Evolutionary conservation across 2,113 vertebrate genomes (phyloP), one percentile per base, ranked within the genome.

Genomic region (Hippocampus guttulatus): DNA sequence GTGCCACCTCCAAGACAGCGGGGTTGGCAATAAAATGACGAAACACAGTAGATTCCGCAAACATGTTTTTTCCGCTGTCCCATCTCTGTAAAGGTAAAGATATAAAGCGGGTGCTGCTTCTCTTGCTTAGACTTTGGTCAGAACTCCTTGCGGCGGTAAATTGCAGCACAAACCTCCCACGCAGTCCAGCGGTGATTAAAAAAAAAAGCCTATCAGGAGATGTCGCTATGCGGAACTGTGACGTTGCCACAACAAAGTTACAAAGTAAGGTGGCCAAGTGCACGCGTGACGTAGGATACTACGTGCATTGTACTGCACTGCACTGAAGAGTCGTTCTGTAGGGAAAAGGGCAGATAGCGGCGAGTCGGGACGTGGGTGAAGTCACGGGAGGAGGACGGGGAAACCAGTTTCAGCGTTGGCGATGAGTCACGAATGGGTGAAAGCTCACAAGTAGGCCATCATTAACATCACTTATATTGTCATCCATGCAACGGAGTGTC

Each of bases 391-490:
- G 66, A 49, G 45, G 52, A 77, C 68, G 66, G 64, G 88, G 84
- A 85, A 87, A 76, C 74, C 64, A 18, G 40, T 83, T 87, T 84
- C 87, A 84, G 73, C 71, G 68, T 55, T 20, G 55, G 45, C 1
- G 67, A 69, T 89, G 87, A 90, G 55, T 89, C 87, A 90, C 80
- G 65, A 77, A 74, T 82, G 75, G 85, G 77, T 80, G 78, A 86
- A 84, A 86, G 85, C 40, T 25, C 30, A 71, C 25, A 73, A 33
- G 55, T 61, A 43, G 63, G 38, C 12, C 63, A 64, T 14, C 40
- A 23, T 30, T 30, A 38, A 33, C 30, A 60, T 30, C 69, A 38
- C 43, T 64, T 64, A 23, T 41, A 64, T 14, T 2, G 40, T 43
- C 63, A 64, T 6, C 21, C 61, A n/a, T 63, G 9, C 16, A 9